phyloP scores from a whole-genome alignment of 2,888 invertebrate genomes.

The Hydrotaea cyrtoneurina region DNA sequence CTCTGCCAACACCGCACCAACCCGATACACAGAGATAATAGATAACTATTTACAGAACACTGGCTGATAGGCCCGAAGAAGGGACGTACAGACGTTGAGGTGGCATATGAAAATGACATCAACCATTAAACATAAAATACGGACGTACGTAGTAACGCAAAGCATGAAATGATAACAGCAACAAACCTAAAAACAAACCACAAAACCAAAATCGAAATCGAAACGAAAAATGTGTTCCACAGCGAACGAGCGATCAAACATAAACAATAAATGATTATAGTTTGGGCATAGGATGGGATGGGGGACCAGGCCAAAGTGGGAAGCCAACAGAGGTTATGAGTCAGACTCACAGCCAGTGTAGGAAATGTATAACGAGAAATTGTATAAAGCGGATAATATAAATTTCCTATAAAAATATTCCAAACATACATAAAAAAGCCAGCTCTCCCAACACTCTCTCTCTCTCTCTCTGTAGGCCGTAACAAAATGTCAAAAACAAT shows the following conservation, averaged over 20 bases:
- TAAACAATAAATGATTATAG: constrained; percentile 17
- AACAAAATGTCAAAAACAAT: too few relatives aligned
- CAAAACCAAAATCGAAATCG: constrained; percentile 25
- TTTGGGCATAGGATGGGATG: too few relatives aligned
- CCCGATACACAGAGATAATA: neutral
- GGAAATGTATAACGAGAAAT: too few relatives aligned
- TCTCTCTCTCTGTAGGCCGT: too few relatives aligned
- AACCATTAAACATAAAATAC: constrained; percentile 34
- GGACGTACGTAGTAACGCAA: neutral
- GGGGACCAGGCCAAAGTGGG: neutral
- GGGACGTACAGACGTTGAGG: too few relatives aligned
- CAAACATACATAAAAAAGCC: too few relatives aligned
- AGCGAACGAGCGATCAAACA: constrained; percentile 12
- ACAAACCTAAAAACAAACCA: constrained; percentile 16
- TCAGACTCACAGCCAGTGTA: neutral
- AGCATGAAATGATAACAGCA: neutral
- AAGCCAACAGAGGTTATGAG: neutral
- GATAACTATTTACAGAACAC: neutral
- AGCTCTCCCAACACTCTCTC: too few relatives aligned
- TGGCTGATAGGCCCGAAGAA: too few relatives aligned
- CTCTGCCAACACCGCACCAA: too few relatives aligned
- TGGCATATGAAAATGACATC: constrained; percentile 34
- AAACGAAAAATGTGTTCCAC: neutral
- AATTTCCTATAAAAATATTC: too few relatives aligned
- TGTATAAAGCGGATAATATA: too few relatives aligned